phyloP scores from a whole-genome alignment of 2,113 vertebrate genomes.

The Tapirus terrestris region DNA sequence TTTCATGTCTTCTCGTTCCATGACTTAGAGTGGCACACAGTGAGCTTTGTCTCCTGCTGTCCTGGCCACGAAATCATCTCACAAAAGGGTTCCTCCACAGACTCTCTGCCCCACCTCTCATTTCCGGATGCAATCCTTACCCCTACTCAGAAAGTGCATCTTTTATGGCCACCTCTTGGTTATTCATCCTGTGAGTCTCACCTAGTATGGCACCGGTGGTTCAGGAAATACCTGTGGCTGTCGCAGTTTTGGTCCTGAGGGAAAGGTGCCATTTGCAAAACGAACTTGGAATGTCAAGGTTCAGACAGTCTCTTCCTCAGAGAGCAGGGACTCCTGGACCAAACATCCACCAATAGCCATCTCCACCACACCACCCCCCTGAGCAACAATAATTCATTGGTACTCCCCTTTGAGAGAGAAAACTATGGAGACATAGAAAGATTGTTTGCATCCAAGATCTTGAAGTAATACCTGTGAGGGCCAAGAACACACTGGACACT shows the following conservation, averaged over 20 bases:
- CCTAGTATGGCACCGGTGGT: accelerated
- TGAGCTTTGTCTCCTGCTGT: neutral
- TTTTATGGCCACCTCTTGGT: neutral
- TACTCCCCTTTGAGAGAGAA: neutral
- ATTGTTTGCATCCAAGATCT: neutral
- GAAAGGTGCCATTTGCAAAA: neutral
- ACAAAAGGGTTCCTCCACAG: neutral
- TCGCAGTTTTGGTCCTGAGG: neutral
- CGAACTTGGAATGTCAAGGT: neutral
- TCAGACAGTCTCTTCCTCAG: neutral
- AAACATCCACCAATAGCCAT: neutral
- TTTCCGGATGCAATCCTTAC: neutral
- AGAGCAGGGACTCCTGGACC: neutral
- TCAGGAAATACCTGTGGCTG: neutral
- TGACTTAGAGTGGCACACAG: neutral
- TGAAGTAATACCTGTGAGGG: neutral
- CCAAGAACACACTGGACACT: neutral
- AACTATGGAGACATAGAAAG: neutral
- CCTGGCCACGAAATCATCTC: neutral
- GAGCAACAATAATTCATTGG: too few species aligned
- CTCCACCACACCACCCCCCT: accelerated
- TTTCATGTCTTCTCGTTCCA: neutral
- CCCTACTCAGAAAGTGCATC: neutral
- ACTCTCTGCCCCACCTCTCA: neutral
- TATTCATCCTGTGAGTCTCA: neutral